Conservation (phyloP, 2,888 invertebrate genomes). For the Lasius platythorax region DNA sequence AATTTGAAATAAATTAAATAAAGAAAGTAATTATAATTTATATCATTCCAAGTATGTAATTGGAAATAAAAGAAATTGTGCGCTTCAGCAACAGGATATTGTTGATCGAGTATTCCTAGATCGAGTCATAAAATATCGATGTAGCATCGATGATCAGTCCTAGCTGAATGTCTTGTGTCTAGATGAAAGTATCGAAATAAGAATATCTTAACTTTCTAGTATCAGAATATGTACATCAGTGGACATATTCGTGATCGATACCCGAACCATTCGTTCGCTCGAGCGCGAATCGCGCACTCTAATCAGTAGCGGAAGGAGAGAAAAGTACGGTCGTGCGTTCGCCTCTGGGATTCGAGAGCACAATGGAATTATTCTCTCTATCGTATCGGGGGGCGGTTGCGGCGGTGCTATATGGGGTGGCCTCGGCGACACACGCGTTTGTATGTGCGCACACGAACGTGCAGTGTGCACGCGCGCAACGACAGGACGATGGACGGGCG, state of each 20-base stretch:
- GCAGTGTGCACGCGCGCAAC: conserved; percentile 74
- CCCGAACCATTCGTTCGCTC: not conserved
- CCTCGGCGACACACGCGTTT: conserved; percentile 32
- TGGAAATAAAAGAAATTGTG: not conserved
- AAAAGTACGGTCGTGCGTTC: conserved; percentile 62
- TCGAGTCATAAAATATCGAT: not conserved
- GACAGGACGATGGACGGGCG: conserved; percentile 49
- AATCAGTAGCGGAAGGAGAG: conserved; percentile 47
- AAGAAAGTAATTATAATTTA: not conserved
- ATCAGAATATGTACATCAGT: conserved; percentile 29
- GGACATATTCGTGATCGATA: conserved; percentile 34
- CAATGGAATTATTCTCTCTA: conserved; percentile 81
- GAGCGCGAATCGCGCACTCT: conserved; percentile 33
- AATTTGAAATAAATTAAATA: not conserved
- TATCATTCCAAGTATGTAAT: not conserved
- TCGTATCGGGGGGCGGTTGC: conserved; percentile 78
- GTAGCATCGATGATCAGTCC: not conserved
- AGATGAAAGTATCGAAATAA: conserved; percentile 23
- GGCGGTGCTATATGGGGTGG: conserved; percentile 55
- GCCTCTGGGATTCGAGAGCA: conserved; percentile 77
- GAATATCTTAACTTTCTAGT: conserved; percentile 19
- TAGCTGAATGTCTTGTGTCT: not conserved
- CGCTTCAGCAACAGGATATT: not conserved
- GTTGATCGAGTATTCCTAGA: not conserved
- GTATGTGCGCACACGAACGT: not conserved